These are phyloP conservation scores for Gymnoscelis rufifasciata DNA, from an alignment of 2,888 invertebrate species.

Conservation along the genomic window DNA sequence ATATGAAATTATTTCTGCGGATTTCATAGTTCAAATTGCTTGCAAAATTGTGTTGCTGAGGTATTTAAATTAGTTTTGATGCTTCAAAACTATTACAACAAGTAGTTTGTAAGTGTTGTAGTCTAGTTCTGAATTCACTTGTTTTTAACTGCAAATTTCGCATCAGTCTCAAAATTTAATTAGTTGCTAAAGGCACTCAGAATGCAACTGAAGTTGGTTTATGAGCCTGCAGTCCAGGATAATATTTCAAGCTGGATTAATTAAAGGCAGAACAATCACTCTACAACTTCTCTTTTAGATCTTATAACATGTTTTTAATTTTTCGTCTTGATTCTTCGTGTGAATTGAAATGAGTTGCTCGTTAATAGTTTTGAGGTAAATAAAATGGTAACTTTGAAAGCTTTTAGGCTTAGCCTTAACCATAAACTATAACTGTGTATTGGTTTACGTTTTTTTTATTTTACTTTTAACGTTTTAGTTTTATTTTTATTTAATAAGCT, in stretches of 20 bases:
- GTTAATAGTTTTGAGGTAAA: too few relatives aligned
- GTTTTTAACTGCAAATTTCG: slow-evolving; percentile 23
- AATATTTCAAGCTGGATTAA: neutral
- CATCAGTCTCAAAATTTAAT: slow-evolving; percentile 29
- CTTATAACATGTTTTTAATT: too few relatives aligned
- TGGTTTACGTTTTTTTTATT: too few relatives aligned
- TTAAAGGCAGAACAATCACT: neutral
- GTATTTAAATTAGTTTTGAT: slow-evolving; percentile 28
- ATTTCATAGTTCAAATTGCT: slow-evolving; percentile 17
- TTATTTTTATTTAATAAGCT: too few relatives aligned
- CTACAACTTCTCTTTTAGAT: too few relatives aligned
- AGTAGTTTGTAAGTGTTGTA: slow-evolving; percentile 16
- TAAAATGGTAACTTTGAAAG: too few relatives aligned
- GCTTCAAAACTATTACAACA: slow-evolving; percentile 18
- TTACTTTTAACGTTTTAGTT: too few relatives aligned
- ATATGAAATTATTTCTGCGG: slow-evolving; percentile 6
- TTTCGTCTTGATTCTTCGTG: too few relatives aligned
- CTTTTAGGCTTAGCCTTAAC: too few relatives aligned
- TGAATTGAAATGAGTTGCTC: too few relatives aligned
- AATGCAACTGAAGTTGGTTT: slow-evolving; percentile 12
- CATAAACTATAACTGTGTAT: too few relatives aligned
- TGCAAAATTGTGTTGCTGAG: slow-evolving; percentile 23
- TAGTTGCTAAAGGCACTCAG: slow-evolving; percentile 20
- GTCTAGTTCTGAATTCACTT: slow-evolving; percentile 19
- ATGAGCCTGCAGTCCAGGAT: slow-evolving; percentile 8